A percentile compares a stretch with the other conserved stretches of the same genome.
phyloP scores from a whole-genome alignment of 2,888 invertebrate genomes.

The Drosophila subquinaria region DNA sequence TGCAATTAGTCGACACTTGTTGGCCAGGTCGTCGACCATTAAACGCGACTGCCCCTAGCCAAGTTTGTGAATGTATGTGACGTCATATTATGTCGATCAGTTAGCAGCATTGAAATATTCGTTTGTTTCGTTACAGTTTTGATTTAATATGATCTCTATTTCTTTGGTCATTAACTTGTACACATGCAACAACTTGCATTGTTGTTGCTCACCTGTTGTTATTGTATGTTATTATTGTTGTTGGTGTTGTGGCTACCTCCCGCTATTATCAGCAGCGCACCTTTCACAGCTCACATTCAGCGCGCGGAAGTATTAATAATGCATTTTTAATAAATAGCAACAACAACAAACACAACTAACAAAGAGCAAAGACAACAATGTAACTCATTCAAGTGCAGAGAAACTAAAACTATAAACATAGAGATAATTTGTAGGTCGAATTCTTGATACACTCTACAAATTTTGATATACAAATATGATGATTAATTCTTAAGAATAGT shows the following conservation, averaged over 20 bases:
- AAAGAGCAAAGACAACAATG: constrained; percentile 48
- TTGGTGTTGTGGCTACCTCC: constrained; percentile 28
- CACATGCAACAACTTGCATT: constrained; percentile 61
- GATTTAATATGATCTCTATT: constrained; percentile 35
- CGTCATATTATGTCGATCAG: constrained; percentile 50
- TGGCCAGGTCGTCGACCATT: constrained; percentile 55
- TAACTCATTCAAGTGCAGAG: constrained; percentile 34
- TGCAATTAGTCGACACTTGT: constrained; percentile 50
- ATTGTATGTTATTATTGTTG: constrained; percentile 10
- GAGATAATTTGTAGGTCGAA: constrained; percentile 1
- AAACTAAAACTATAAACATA: background rate
- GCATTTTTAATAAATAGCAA: constrained; percentile 62
- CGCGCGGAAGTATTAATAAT: constrained; percentile 73
- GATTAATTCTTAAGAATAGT: too few species aligned
- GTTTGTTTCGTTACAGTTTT: constrained; percentile 65
- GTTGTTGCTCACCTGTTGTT: constrained; percentile 17
- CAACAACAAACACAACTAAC: constrained; percentile 21
- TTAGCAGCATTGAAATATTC: constrained; percentile 56
- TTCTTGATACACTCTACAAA: constrained; percentile 12
- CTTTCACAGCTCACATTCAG: constrained; percentile 37
- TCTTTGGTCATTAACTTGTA: constrained; percentile 62
- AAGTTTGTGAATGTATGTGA: constrained; percentile 33
- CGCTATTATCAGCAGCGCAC: constrained; percentile 50
- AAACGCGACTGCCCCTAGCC: constrained; percentile 14
- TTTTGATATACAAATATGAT: background rate